Percentiles rank a stretch among this genome's conserved stretches.
phyloP scores from a whole-genome alignment of 2,113 vertebrate genomes.

The Campylomormyrus numenius region DNA sequence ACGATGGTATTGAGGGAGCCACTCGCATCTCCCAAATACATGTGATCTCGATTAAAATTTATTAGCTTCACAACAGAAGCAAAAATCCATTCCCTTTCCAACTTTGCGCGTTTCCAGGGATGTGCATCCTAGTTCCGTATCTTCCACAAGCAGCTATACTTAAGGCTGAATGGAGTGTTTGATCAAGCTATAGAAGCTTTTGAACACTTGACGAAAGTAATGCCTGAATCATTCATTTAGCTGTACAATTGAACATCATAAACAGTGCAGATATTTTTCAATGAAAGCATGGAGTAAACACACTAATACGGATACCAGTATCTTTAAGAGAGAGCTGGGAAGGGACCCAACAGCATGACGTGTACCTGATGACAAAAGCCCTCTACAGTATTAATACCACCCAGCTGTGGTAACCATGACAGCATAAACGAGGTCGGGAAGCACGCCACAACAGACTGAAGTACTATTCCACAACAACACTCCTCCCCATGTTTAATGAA shows the following conservation, averaged over 20 bases:
- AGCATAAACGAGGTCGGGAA: slow-evolving; percentile 32
- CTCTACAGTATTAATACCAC: slow-evolving; percentile 11
- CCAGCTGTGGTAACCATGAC: slow-evolving; percentile 40
- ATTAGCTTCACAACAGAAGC: background rate
- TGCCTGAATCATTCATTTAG: background rate
- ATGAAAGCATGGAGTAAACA: background rate
- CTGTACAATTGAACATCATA: background rate
- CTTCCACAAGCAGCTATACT: background rate
- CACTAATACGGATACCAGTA: background rate
- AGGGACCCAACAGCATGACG: background rate
- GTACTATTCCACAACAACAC: slow-evolving; percentile 30
- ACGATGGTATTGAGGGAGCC: background rate
- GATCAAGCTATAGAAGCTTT: background rate
- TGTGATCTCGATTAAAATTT: background rate
- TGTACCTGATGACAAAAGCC: background rate
- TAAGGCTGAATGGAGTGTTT: background rate
- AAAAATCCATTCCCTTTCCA: background rate
- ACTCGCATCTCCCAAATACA: background rate
- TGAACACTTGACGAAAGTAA: background rate
- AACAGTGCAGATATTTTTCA: background rate
- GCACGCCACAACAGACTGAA: slow-evolving; percentile 32
- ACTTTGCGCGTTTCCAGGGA: background rate
- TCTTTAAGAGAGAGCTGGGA: background rate
- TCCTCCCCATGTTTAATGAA: slow-evolving; percentile 48
- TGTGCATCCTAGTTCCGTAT: background rate